Conservation (phyloP, 2,797 vertebrate species). For the Parauchenoglanis punctatus region DNA sequence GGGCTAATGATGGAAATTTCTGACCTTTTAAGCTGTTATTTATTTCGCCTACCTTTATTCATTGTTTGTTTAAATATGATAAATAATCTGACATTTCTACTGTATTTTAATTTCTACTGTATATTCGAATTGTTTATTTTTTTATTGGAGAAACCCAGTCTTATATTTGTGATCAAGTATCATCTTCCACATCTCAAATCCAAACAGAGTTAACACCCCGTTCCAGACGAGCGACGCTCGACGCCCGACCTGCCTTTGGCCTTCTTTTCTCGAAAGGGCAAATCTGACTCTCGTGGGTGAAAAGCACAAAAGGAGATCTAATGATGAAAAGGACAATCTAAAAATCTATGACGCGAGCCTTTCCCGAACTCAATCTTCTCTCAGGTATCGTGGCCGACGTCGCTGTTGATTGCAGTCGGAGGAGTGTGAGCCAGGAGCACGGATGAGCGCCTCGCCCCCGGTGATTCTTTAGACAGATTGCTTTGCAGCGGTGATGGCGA, state of each 20-base stretch:
- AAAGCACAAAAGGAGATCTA: slow-evolving; percentile 42
- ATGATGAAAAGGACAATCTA: slow-evolving; percentile 23
- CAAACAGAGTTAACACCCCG: not conserved
- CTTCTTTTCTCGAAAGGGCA: not conserved
- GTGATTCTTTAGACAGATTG: slow-evolving; percentile 71
- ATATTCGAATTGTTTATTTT: not conserved
- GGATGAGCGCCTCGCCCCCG: slow-evolving; percentile 52
- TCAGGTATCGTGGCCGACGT: slow-evolving; percentile 22
- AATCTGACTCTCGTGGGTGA: slow-evolving; percentile 13
- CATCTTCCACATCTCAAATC: not conserved
- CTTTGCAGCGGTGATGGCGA: slow-evolving; percentile 59
- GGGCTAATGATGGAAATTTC: not conserved
- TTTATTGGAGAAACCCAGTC: no score
- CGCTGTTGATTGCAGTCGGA: slow-evolving; percentile 56
- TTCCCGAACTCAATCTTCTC: slow-evolving; percentile 34
- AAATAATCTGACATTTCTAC: no score
- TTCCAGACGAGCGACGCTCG: not conserved
- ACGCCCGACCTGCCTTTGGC: not conserved
- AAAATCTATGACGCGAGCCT: slow-evolving; percentile 39
- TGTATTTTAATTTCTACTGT: no score
- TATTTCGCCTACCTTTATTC: not conserved
- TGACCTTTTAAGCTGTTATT: not conserved
- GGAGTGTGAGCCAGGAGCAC: slow-evolving; percentile 42
- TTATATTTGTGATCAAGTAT: not conserved
- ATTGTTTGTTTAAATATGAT: not conserved